Base-by-base conservation (phyloP, 2,113 vertebrate genomes). In the Myiozetetes cayanensis region DNA sequence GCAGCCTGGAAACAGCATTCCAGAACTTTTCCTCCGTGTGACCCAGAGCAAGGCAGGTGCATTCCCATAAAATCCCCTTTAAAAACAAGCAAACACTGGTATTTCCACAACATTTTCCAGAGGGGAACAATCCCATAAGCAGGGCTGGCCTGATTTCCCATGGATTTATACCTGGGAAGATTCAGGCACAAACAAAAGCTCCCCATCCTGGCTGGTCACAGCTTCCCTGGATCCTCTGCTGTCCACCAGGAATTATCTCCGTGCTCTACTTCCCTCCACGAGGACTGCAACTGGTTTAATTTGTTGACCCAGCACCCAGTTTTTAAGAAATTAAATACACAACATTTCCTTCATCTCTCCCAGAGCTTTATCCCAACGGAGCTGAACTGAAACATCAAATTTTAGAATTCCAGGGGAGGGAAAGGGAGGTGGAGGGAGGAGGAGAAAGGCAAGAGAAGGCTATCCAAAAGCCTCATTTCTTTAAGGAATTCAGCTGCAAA, bases 141-240 rank as follows among this genome's bases (percentile, higher is more conserved):
- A 53, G 39, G 21, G 35, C 21, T 12, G 13, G 53, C 43, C 20
- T 11, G 5, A 11, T 53, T 58, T 28, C 19, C 12, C 0, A 0
- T 41, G 47, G 65, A 16, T 93, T 67, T 72, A 19, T 14, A 6
- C 9, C 62, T 31, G 18, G n/a, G 8, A 59, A 75, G 37, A 30
- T 8, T 27, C 22, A 19, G n/a, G 18, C 19, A 23, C 30, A 61
- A 74, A 74, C 7, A 19, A 20, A 35, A 59, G 14, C 12, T 50
- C 14, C 50, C 28, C 4, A 2, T 2, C 41, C 53, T 3, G 0
- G 17, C 13, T 11, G 4, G 14, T 37, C 22, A n/a, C 7, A 47
- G 31, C 39, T 28, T 31, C 65, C 74, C 53, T 70, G 7, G n/a
- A 7, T 85, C 7, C 43, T 30, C 47, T 4, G 8, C 28, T 10